Conservation (phyloP, 2,113 vertebrate species). For the Nycticebus coucang region DNA sequence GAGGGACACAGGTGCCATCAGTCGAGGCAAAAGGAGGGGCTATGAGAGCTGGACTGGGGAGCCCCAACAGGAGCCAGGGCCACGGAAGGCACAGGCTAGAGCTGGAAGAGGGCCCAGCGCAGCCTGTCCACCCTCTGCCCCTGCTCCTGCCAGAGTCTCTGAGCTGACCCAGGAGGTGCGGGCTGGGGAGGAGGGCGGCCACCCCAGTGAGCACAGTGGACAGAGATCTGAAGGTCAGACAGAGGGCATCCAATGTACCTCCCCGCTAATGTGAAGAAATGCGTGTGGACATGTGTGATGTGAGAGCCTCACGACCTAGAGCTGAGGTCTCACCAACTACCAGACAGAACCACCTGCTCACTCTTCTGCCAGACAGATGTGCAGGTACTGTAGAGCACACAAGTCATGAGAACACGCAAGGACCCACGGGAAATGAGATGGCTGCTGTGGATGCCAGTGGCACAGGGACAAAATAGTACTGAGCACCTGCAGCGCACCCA, state of each 20-base stretch:
- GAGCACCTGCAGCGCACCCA: not conserved
- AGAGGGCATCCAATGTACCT: not conserved
- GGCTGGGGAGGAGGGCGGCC: too few relatives aligned
- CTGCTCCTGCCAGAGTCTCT: not conserved
- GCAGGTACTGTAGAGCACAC: slow-evolving; percentile 87
- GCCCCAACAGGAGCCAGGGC: not conserved
- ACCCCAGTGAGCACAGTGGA: too few relatives aligned
- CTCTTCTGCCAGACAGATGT: slow-evolving; percentile 90
- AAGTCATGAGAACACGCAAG: slow-evolving; percentile 92
- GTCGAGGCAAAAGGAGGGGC: not conserved
- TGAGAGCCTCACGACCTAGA: slow-evolving; percentile 91
- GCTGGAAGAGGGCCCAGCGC: not conserved
- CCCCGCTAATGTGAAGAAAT: slow-evolving; percentile 85
- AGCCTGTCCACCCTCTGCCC: not conserved
- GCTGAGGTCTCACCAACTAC: slow-evolving; percentile 92
- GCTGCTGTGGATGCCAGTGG: slow-evolving; percentile 78
- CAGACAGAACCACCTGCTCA: slow-evolving; percentile 90
- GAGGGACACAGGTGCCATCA: too few relatives aligned
- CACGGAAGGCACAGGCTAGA: too few relatives aligned
- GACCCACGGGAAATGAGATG: slow-evolving; percentile 93
- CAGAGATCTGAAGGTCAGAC: not conserved
- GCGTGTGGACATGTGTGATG: slow-evolving; percentile 89
- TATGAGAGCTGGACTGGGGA: not conserved
- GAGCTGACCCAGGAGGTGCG: not conserved
- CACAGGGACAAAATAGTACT: slow-evolving; percentile 90